Conservation (phyloP, 2,113 vertebrate species). For the Andinoacara biseriatus region DNA sequence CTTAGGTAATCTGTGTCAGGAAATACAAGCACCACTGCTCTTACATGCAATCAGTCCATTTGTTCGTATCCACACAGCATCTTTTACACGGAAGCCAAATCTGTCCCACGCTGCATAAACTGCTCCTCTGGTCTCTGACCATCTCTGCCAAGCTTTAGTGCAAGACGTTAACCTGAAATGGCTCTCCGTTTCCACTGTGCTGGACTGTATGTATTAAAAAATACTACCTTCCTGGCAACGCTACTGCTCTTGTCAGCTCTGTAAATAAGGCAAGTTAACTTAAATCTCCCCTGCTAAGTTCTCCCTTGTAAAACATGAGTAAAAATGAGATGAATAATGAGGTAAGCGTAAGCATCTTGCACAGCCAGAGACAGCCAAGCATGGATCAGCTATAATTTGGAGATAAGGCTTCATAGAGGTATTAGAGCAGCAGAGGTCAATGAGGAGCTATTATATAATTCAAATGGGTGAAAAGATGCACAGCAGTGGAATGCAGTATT, state of each 20-base stretch:
- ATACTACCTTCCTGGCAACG: not conserved
- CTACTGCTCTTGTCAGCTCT: conserved; percentile 4
- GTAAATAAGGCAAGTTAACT: conserved; percentile 32
- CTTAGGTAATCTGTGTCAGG: conserved; percentile 37
- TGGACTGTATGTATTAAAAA: not conserved
- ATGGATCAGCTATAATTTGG: conserved; percentile 31
- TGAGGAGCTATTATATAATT: conserved; percentile 43
- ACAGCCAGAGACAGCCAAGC: conserved; percentile 12
- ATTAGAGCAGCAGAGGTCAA: conserved; percentile 58
- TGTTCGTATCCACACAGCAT: conserved; percentile 25
- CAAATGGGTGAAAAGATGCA: conserved; percentile 31
- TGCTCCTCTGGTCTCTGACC: not conserved
- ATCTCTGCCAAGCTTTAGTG: conserved; percentile 17
- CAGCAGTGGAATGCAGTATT: conserved; percentile 12
- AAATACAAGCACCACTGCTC: conserved; percentile 37
- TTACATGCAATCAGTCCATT: conserved; percentile 53
- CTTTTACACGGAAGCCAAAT: conserved; percentile 13
- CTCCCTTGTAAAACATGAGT: conserved; percentile 18
- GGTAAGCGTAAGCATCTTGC: conserved; percentile 40
- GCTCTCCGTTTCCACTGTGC: not conserved
- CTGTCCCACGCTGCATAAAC: not conserved
- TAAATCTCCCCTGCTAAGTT: conserved; percentile 11
- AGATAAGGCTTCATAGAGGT: conserved; percentile 33
- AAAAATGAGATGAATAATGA: conserved; percentile 47
- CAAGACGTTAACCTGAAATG: not conserved